Base-by-base conservation (phyloP, 2,888 invertebrate genomes). In the Ormyrus pomaceus region DNA sequence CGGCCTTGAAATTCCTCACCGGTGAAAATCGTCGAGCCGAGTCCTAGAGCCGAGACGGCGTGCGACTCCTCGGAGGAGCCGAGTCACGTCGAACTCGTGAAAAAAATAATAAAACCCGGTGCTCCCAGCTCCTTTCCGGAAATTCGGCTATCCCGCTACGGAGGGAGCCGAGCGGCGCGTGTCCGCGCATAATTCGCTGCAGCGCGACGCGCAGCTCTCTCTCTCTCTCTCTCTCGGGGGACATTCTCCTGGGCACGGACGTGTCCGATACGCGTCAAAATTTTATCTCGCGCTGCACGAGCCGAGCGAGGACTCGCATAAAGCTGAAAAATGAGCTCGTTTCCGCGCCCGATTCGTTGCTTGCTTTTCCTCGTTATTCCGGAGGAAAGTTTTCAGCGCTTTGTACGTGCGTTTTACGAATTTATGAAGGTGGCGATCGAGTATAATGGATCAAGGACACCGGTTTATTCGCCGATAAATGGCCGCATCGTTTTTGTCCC, bases 121-220 rank as follows among this genome's bases (percentile, higher is more conserved):
- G 19, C 53, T 6, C 46, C 1, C 6, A 8, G 9, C 11, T 46
- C 8, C 56, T 64, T 75, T 75, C 51, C 59, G 46, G 65, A 59
- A 68, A 59, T 59, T 68, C 59, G 45, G 51, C 34, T 51, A 8
- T 55, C 13, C 13, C 45, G 56, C 45, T 66, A 19, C 62, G 19
- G 0, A 19, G 61, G 34, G 9, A 13, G 45, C 10, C 6, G 59
- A 6, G 55, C 48, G 50, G 9, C 13, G 62, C 76, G 76, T 77
- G 76, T 69, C 56, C 69, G 50, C 53, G 76, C 76, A 70, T 70
- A 77, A 69, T 76, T 50, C 11, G 55, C 11, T n/a, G 45, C 34
- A 34, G 34, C 34, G 34, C 34, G 34, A 34, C 34, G 34, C 34
- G 34, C 34, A 34, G 34, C 34, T 34, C 34, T 34, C 34, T 34